Base-by-base conservation (phyloP, 2,797 vertebrate genomes). In the Thalassophryne amazonica region DNA sequence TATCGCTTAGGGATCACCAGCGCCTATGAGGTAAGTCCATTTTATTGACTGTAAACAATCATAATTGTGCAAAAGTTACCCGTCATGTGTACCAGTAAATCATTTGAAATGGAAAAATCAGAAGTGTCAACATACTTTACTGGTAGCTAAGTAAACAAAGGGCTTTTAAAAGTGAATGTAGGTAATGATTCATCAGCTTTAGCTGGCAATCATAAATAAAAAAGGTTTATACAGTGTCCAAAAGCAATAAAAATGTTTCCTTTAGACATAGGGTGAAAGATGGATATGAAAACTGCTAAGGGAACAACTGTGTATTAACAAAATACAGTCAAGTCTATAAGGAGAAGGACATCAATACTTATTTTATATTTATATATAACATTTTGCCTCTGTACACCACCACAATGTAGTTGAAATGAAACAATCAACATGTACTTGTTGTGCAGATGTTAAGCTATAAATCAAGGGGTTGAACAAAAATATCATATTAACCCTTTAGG, bases 1-100 rank as follows among this genome's bases (percentile, higher is more conserved):
- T 93, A 93, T 72, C 84, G 89, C 12, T 75, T 92, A 36, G 76
- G 60, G 12, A 87, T 92, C 82, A 92, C 91, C 72, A 93, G 92
- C 18, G 85, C 89, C 27, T 93, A 92, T 13, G 92, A 92, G 90
- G 92, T 93, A 81, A 74, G 69, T 21, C 59, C 23, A 49, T 6
- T 7, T n/a, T 9, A 35, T 5, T 52, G 0, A 27, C 5, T 23
- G 4, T 27, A 3, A 14, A 34, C 56, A 1, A 18, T 31, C 31
- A 15, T 1, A 36, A 12, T 18, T 2, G 8, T 5, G 7, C 4
- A 24, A 23, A 27, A 1, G 5, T 3, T 24, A 16, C 7, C 3
- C 3, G 4, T 48, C 15, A 17, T 7, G 3, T 17, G 28, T 6
- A 28, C 18, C n/a, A 29, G 7, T 3, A 35, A 57, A 49, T 6